Conservation (phyloP, 2,797 vertebrate genomes). For the Notoglanidium macrostoma region DNA sequence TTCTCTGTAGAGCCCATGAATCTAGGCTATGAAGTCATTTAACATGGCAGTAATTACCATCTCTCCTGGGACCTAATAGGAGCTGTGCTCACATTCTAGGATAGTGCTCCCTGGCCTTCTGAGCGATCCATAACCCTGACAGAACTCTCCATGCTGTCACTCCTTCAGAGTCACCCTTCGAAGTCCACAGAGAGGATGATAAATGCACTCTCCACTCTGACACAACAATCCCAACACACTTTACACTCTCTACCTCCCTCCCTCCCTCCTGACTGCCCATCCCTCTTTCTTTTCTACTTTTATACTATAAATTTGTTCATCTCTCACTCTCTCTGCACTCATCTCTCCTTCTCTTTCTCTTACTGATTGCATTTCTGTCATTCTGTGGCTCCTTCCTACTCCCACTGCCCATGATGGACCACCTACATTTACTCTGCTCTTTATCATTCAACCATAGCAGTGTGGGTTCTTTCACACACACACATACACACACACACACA, state of each 20-base stretch:
- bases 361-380: conserved; percentile 39
- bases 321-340: conserved; percentile 17
- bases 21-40: conserved; percentile 62
- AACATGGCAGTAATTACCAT: conserved; percentile 66
- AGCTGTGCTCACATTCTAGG: conserved; percentile 45
- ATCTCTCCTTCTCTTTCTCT: conserved; percentile 24
- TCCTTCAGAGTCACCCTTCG: conserved; percentile 54
- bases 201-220: conserved; percentile 48
- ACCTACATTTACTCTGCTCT: conserved; percentile 18
- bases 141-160: conserved; percentile 48
- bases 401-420: conserved; percentile 24
- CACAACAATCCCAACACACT: conserved; percentile 52
- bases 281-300: conserved; percentile 20
- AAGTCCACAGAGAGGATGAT: conserved; percentile 58
- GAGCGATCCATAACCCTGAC: conserved; percentile 65
- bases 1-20: conserved; percentile 51
- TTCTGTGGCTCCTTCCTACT: conserved; percentile 10
- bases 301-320: conserved; percentile 35
- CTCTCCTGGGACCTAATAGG: conserved; percentile 55
- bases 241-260: conserved; percentile 36
- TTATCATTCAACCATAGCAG: conserved; percentile 7
- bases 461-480: background rate
- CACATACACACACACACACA: background rate
- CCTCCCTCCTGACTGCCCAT: conserved; percentile 34
- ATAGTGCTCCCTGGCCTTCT: conserved; percentile 41